Conservation (phyloP, 2,888 invertebrate species). For the Sinotaia quadrata region DNA sequence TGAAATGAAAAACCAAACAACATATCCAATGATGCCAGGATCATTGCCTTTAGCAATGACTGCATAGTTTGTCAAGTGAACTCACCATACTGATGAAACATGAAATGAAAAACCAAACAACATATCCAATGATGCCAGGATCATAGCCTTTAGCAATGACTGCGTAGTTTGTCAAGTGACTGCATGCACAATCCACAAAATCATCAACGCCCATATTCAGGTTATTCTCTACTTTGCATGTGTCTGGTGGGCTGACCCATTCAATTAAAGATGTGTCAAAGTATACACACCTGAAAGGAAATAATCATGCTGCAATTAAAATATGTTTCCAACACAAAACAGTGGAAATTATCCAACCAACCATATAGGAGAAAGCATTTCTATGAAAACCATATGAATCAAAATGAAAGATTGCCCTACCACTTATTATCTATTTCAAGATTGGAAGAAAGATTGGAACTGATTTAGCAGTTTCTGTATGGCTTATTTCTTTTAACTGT, state of each 20-base stretch:
- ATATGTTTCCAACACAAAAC: no score
- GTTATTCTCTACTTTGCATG: constrained; percentile 64
- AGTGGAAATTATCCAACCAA: no score
- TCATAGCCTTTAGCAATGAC: constrained; percentile 56
- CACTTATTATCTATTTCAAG: no score
- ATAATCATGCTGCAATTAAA: background rate
- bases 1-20: constrained; percentile 65
- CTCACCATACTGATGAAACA: constrained; percentile 69
- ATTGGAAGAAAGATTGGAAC: no score
- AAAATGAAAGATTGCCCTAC: no score
- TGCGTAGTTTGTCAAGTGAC: constrained; percentile 68
- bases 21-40: constrained; percentile 61
- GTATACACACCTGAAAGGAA: constrained; percentile 63
- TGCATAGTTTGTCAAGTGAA: constrained; percentile 68
- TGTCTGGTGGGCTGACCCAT: constrained; percentile 56
- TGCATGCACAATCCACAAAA: constrained; percentile 67
- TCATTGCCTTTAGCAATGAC: constrained; percentile 56
- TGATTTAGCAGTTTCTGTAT: no score
- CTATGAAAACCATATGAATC: no score
- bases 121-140: constrained; percentile 61
- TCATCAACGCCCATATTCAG: constrained; percentile 59
- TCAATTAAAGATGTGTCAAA: constrained; percentile 52
- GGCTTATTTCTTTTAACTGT: no score
- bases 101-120: constrained; percentile 65
- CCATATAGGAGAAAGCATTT: no score